Evolutionary conservation across 2,797 vertebrate genomes (phyloP).

Genomic region (Halcyon leucocephala): DNA sequence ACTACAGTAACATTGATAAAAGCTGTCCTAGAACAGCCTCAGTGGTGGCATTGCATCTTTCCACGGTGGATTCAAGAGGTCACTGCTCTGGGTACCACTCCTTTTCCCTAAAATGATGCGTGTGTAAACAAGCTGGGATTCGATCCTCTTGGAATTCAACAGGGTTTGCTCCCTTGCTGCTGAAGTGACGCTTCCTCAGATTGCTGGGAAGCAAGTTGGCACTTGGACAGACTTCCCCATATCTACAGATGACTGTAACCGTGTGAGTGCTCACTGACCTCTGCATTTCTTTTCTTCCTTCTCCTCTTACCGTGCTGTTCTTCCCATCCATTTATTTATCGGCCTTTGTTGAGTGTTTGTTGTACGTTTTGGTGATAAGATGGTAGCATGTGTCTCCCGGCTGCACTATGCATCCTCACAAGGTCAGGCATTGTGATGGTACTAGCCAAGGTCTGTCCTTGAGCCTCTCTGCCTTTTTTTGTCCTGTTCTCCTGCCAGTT

Average conservation of each 20-base stretch:
- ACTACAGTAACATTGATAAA: not conserved
- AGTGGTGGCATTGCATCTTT: not conserved
- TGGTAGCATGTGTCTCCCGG: not conserved
- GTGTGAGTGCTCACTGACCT: conserved; percentile 43
- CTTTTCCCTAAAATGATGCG: not conserved
- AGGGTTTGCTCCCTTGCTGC: not conserved
- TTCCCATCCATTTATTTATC: not conserved
- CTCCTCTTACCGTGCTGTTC: not conserved
- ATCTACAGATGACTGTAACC: conserved; percentile 49
- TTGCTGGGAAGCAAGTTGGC: not conserved
- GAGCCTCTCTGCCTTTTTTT: not conserved
- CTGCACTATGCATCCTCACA: not conserved
- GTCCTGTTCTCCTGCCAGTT: not conserved
- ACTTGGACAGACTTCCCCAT: not conserved
- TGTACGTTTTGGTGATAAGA: not conserved
- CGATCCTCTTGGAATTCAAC: not conserved
- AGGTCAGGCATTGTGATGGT: not conserved
- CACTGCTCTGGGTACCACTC: not conserved
- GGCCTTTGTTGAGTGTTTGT: not conserved
- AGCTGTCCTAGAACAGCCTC: not conserved
- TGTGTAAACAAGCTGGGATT: not conserved
- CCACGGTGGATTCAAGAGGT: not conserved
- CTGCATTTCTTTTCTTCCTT: not conserved
- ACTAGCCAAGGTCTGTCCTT: not conserved
- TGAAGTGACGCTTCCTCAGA: not conserved